A percentile compares a stretch with the other conserved stretches of the same genome.
Conservation (phyloP, 37 sponge, comb jelly and placozoan species). For the Beroe ovata region DNA sequence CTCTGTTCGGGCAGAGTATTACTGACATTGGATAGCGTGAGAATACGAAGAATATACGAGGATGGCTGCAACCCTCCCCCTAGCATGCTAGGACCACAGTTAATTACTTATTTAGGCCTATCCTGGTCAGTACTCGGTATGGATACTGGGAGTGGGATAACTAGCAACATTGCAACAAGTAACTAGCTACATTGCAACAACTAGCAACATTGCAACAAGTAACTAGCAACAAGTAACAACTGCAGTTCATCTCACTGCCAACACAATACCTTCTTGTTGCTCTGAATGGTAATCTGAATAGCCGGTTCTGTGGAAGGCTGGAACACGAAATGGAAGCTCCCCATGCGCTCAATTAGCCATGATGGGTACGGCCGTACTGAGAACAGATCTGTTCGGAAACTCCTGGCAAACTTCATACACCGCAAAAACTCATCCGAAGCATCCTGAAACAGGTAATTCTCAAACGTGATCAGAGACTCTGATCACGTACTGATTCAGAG, state of each 20-base stretch:
- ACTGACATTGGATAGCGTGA: too few species aligned
- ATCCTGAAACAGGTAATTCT: neutral
- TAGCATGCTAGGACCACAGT: too few species aligned
- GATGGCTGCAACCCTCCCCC: too few species aligned
- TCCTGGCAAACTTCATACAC: neutral
- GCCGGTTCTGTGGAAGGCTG: neutral
- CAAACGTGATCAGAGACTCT: too few species aligned
- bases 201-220: neutral
- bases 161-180: too few species aligned
- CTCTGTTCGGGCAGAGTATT: too few species aligned
- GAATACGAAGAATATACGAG: too few species aligned
- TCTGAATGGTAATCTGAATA: slow-evolving; percentile 31
- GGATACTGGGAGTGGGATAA: too few species aligned
- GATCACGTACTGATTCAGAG: too few species aligned
- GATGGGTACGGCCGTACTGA: slow-evolving; percentile 12
- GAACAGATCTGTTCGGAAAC: slow-evolving; percentile 38
- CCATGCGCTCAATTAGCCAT: neutral
- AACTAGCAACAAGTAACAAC: neutral
- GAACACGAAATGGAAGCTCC: neutral
- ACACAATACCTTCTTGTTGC: slow-evolving; percentile 23
- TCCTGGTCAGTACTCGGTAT: too few species aligned
- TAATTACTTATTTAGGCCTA: too few species aligned
- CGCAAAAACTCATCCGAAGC: neutral
- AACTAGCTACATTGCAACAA: too few species aligned
- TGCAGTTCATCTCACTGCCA: neutral